Evolutionary conservation across 2,113 vertebrate genomes (phyloP).

Genomic region (Cnemophilus loriae): DNA sequence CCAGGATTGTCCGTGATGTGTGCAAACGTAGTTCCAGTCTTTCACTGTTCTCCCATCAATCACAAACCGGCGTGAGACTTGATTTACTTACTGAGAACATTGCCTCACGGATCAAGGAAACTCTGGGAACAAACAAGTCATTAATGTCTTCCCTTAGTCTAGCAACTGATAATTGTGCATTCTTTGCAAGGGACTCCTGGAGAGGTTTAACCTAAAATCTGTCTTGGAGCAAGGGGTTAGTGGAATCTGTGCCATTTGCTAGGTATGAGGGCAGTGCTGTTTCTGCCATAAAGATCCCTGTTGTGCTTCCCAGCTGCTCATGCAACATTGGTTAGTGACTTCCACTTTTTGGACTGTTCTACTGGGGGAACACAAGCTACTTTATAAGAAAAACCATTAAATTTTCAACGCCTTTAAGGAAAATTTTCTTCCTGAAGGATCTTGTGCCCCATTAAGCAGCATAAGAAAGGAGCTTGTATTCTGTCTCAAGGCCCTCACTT

Average conservation of each 20-base stretch:
- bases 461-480: background rate
- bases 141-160: background rate
- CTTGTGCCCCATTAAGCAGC: background rate
- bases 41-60: background rate
- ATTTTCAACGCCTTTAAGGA: background rate
- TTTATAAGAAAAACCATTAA: background rate
- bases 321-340: background rate
- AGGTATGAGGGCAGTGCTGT: background rate
- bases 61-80: background rate
- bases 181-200: background rate
- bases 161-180: background rate
- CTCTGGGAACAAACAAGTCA: background rate
- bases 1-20: background rate
- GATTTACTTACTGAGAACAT: background rate
- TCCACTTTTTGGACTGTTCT: background rate
- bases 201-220: background rate
- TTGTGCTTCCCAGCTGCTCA: background rate
- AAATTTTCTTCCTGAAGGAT: background rate
- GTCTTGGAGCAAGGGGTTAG: background rate
- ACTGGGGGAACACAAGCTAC: background rate
- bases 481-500: background rate
- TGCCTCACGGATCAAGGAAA: background rate
- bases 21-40: background rate
- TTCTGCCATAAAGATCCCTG: background rate
- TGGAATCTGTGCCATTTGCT: background rate